Conservation (phyloP, 2,797 vertebrate genomes). For the Anolis apletophallus region DNA sequence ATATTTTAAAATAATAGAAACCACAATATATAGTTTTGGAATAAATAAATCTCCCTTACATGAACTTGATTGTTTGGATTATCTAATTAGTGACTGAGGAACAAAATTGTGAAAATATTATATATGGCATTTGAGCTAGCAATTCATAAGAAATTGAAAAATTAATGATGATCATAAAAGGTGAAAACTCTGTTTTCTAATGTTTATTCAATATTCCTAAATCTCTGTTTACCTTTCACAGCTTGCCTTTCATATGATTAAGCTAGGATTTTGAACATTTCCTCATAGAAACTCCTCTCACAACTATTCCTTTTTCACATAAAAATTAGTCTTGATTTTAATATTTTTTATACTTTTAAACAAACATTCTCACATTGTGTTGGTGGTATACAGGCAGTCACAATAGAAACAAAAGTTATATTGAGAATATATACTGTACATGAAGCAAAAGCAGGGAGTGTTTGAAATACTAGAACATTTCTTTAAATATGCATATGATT, state of each 20-base stretch:
- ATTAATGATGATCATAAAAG: constrained; percentile 1
- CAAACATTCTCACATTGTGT: background rate
- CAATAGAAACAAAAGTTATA: background rate
- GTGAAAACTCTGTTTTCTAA: background rate
- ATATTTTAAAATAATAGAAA: constrained; percentile 15
- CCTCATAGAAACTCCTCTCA: too few species aligned
- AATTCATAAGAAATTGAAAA: constrained; percentile 2
- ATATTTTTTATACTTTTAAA: background rate
- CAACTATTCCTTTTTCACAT: background rate
- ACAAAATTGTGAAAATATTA: constrained; percentile 12
- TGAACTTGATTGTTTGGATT: constrained; percentile 34
- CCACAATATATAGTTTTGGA: constrained; percentile 23
- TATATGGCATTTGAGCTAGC: constrained; percentile 14
- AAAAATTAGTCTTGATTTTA: background rate
- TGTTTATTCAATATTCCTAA: background rate
- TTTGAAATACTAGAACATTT: background rate
- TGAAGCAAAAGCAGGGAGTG: background rate
- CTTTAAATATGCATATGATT: background rate
- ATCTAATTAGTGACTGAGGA: constrained; percentile 28
- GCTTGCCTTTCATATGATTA: background rate
- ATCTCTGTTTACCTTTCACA: background rate
- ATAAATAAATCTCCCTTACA: background rate
- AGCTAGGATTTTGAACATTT: background rate
- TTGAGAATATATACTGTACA: background rate
- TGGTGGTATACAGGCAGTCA: too few species aligned